Base-by-base conservation (phyloP, 2,797 vertebrate species). In the Podarcis lilfordi region DNA sequence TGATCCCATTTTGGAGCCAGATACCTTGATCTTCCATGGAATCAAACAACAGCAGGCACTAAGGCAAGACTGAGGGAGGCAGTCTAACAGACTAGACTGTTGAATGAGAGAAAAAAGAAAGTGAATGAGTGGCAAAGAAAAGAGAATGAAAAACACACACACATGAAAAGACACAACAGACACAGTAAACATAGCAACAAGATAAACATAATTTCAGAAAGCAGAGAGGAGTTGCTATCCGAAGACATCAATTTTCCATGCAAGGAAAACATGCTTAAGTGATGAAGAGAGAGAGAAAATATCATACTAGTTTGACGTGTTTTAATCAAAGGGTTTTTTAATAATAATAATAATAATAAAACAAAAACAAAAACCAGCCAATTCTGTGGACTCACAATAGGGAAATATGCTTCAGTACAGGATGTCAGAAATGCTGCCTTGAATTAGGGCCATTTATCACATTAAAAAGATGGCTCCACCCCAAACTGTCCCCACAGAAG, bases 21-120 rank as follows among this genome's bases (percentile, higher is more conserved):
- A 86, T 97, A 98, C 98, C 98, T 98, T 98, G 91, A 97, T 96
- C 78, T 93, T 98, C 97, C 97, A 96, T 87, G 96, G 93, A 94
- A 96, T 97, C 95, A 97, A 97, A 96, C 96, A 97, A 97, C 97
- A 97, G 97, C 97, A 98, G 95, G 96, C 94, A 91, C 96, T 98
- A 96, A 98, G 88, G 94, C 97, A 98, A 96, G 97, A 97, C 89
- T 95, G 92, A 96, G 96, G 96, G 94, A 98, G 88, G 94, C 95
- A 97, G 95, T 96, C 95, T 96, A 97, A 94, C 87, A 98, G 89
- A 94, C 95, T 97, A 97, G 96, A 97, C 95, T 89, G 97, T 97
- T 97, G 89, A 92, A 94, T 35, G 50, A 91, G 90, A 96, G 89
- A 95, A 91, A 96, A 95, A 93, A 94, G 29, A 96, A 89, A 94